Conservation (phyloP, 2,888 invertebrate species). For the Acleris literana region DNA sequence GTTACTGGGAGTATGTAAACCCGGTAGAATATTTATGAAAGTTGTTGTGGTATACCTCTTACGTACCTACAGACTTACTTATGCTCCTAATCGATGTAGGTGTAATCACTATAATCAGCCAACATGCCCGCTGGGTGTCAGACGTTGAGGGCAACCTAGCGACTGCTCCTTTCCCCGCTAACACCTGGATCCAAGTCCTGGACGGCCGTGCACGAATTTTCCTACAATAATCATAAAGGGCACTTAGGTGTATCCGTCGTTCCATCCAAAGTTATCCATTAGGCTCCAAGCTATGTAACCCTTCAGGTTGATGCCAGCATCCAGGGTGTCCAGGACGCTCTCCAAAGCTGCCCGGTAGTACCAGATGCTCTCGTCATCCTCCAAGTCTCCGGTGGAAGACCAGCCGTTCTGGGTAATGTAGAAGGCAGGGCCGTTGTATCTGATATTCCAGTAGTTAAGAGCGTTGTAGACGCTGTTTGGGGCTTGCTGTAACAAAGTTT, state of each 20-base stretch:
- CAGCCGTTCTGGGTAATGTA: slow-evolving; percentile 86
- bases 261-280: slow-evolving; percentile 87
- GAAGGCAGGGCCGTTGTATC: slow-evolving; percentile 79
- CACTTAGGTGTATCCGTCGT: slow-evolving; percentile 79
- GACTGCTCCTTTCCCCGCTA: too few species aligned
- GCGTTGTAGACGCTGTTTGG: slow-evolving; percentile 84
- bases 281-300: slow-evolving; percentile 86
- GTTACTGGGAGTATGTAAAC: too few species aligned
- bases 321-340: slow-evolving; percentile 67
- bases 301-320: slow-evolving; percentile 70
- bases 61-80: too few species aligned
- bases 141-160: too few species aligned
- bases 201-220: too few species aligned
- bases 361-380: slow-evolving; percentile 72
- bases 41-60: too few species aligned
- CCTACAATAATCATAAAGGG: too few species aligned
- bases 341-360: slow-evolving; percentile 73
- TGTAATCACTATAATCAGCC: too few species aligned
- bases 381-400: slow-evolving; percentile 59
- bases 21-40: too few species aligned
- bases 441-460: slow-evolving; percentile 73
- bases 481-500: slow-evolving; percentile 62
- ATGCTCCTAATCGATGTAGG: too few species aligned
- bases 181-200: too few species aligned
- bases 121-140: too few species aligned